A percentile compares a stretch with the other conserved stretches of the same genome.
phyloP scores from a whole-genome alignment of 2,888 invertebrate species.

The Cephus pulcher region DNA sequence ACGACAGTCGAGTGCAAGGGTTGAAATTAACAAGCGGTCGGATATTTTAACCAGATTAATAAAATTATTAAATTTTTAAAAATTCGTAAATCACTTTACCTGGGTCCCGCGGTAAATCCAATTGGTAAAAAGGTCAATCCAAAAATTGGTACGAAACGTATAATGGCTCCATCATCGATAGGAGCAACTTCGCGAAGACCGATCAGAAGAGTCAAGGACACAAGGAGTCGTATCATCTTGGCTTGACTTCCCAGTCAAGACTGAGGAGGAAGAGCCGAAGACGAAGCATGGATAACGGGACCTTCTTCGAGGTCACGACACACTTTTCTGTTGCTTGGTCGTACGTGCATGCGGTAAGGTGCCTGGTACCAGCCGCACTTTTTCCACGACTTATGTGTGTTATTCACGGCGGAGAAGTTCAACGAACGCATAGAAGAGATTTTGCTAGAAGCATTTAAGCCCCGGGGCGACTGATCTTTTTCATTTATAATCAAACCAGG shows the following conservation, averaged over 20 bases:
- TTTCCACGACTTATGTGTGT: slow-evolving; percentile 33
- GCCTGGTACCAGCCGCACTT: slow-evolving; percentile 25
- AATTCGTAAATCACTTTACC: slow-evolving; percentile 37
- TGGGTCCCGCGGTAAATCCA: slow-evolving; percentile 55
- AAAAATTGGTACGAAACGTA: slow-evolving; percentile 41
- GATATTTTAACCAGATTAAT: not conserved
- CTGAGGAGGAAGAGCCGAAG: slow-evolving; percentile 55
- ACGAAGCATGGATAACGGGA: slow-evolving; percentile 57
- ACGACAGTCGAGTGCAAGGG: no score
- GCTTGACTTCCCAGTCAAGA: slow-evolving; percentile 62
- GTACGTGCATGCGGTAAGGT: slow-evolving; percentile 16
- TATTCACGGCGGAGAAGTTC: slow-evolving; percentile 37
- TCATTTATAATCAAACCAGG: not conserved
- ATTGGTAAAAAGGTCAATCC: slow-evolving; percentile 45
- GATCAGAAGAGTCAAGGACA: slow-evolving; percentile 48
- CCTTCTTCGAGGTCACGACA: slow-evolving; percentile 64
- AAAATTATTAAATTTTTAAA: not conserved
- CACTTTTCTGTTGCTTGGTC: slow-evolving; percentile 49
- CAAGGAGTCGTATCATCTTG: slow-evolving; percentile 58
- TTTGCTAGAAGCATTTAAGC: slow-evolving; percentile 1
- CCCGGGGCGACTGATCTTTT: not conserved
- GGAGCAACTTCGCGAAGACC: slow-evolving; percentile 24
- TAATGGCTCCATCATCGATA: slow-evolving; percentile 31
- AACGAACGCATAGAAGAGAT: slow-evolving; percentile 29
- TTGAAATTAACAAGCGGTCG: not conserved